Percentiles rank a stretch among this genome's conserved stretches.
phyloP scores from a whole-genome alignment of 2,797 vertebrate species.

The Scarus forsteni region DNA sequence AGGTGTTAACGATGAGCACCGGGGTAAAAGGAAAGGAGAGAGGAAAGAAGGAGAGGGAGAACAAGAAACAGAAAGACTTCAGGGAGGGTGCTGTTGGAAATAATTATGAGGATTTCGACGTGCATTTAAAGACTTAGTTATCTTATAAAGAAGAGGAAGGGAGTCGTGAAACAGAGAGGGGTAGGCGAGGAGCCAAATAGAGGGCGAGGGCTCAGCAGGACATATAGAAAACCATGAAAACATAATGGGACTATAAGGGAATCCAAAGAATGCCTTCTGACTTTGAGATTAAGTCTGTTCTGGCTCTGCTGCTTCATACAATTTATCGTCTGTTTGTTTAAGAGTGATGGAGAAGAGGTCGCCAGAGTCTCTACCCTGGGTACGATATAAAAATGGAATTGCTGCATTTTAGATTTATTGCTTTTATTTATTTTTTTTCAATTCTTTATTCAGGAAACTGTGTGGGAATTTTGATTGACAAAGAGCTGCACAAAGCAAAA shows the following conservation, averaged over 20 bases:
- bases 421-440: no score
- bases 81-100: constrained; percentile 38
- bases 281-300: constrained; percentile 1
- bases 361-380: constrained; percentile 19
- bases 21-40: constrained; percentile 10
- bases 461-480: no score
- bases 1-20: constrained; percentile 57
- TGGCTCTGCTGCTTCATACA: constrained; percentile 9
- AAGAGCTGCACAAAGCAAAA: no score
- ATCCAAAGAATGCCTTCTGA: constrained; percentile 14
- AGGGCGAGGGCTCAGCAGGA: constrained; percentile 24
- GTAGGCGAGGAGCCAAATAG: constrained; percentile 14
- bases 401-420: constrained; percentile 9
- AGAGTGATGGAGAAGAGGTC: constrained; percentile 22
- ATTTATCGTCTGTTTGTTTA: constrained; percentile 18
- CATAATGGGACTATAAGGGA: constrained; percentile 15
- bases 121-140: constrained; percentile 33
- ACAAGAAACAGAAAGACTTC: constrained; percentile 26
- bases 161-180: constrained; percentile 33
- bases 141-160: constrained; percentile 38
- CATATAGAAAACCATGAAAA: constrained; percentile 21
- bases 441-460: no score
- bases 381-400: constrained; percentile 25
- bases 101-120: constrained; percentile 36
- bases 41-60: constrained; percentile 12